A percentile compares a stretch with the other conserved stretches of the same genome.
Conservation (phyloP, 2,797 vertebrate genomes). For the Lutjanus campechanus region DNA sequence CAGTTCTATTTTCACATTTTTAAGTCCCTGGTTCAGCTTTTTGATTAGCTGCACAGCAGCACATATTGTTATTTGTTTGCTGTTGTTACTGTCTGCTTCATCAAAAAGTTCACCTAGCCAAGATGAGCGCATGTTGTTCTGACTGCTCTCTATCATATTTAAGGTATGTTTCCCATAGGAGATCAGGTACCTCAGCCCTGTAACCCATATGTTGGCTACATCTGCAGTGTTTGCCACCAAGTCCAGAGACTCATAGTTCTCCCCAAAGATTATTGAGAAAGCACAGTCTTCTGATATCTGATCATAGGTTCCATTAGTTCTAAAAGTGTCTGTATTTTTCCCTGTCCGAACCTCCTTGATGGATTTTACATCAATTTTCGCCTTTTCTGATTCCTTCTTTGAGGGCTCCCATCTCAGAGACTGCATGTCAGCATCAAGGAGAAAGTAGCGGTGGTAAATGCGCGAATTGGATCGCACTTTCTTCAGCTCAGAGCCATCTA, state of each 20-base stretch:
- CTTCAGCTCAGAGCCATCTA: conserved; percentile 96
- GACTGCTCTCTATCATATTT: conserved; percentile 96
- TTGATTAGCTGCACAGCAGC: conserved; percentile 93
- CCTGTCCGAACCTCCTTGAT: conserved; percentile 98
- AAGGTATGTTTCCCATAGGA: conserved; percentile 97
- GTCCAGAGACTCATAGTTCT: conserved; percentile 97
- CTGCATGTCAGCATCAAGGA: conserved; percentile 98
- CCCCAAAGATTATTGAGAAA: conserved; percentile 97
- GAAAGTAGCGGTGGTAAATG: conserved; percentile 95
- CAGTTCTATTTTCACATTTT: conserved; percentile 96
- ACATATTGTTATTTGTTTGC: conserved; percentile 89
- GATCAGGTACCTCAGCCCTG: conserved; percentile 96
- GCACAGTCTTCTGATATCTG: conserved; percentile 99
- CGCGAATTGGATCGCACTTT: conserved; percentile 97
- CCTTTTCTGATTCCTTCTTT: conserved; percentile 98
- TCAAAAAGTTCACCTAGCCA: conserved; percentile 96
- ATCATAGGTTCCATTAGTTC: conserved; percentile 96
- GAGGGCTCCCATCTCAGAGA: conserved; percentile 98
- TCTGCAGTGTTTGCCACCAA: conserved; percentile 98
- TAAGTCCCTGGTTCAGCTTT: conserved; percentile 94
- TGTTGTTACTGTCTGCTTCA: conserved; percentile 87
- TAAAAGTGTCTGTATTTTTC: conserved; percentile 98
- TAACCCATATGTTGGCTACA: conserved; percentile 98
- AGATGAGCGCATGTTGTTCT: conserved; percentile 95
- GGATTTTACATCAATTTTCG: conserved; percentile 97